Evolutionary conservation across 2,888 invertebrate species (phyloP).

Genomic region (Linnaemya vulpina): DNA sequence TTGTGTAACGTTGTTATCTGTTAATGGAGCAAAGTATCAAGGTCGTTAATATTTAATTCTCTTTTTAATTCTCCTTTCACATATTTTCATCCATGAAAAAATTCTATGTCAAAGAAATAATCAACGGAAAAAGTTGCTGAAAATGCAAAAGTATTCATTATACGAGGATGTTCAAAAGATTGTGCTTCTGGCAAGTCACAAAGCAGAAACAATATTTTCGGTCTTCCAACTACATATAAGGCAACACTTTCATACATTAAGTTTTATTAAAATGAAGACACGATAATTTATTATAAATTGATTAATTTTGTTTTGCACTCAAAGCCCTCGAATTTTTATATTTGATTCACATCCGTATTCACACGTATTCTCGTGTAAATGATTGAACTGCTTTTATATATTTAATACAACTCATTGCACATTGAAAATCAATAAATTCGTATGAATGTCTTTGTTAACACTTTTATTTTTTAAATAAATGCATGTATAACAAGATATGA

Average conservation of each 20-base stretch:
- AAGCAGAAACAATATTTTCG: no score
- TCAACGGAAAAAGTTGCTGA: conserved; percentile 24
- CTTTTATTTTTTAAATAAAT: conserved; percentile 23
- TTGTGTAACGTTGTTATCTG: not conserved
- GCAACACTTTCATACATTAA: no score
- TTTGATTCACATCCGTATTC: not conserved
- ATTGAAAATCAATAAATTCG: conserved; percentile 45
- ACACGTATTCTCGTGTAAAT: conserved; percentile 27
- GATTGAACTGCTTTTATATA: conserved; percentile 11
- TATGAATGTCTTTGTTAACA: conserved; percentile 54
- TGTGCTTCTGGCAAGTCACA: not conserved
- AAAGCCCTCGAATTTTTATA: not conserved
- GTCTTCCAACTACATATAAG: no score
- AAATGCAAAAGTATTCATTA: not conserved
- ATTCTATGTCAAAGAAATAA: conserved; percentile 10
- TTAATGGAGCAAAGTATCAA: conserved; percentile 34
- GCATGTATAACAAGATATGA: conserved; percentile 36
- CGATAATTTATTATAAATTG: no score
- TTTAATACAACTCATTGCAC: conserved; percentile 29
- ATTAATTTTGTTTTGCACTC: not conserved
- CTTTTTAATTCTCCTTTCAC: not conserved
- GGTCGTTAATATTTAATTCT: conserved; percentile 42
- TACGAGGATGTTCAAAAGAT: conserved; percentile 2
- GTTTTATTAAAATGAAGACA: no score
- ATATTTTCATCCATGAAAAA: not conserved